phyloP scores from a whole-genome alignment of 2,888 invertebrate genomes.

The Eupithecia abbreviata region DNA sequence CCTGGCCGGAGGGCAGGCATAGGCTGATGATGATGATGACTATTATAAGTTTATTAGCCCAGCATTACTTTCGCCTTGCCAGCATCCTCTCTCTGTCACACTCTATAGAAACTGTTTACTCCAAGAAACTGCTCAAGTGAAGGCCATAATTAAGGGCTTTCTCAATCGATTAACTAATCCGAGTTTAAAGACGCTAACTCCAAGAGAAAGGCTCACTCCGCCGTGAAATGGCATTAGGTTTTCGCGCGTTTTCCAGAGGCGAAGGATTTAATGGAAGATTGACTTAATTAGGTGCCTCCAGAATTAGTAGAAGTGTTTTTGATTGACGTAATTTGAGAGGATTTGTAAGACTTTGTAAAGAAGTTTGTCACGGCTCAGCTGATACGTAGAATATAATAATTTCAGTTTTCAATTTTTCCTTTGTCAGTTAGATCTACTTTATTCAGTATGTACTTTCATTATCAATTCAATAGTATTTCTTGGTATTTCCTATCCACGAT shows the following conservation, averaged over 20 bases:
- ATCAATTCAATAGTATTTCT: background rate
- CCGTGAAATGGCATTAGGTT: conserved; percentile 84
- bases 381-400: background rate
- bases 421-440: background rate
- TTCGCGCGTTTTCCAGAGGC: conserved; percentile 73
- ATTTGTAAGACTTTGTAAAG: conserved; percentile 56
- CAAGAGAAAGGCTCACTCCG: conserved; percentile 82
- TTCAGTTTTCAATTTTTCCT: background rate
- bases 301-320: conserved; percentile 77
- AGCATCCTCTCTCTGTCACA: background rate
- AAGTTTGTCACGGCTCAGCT: background rate
- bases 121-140: conserved; percentile 67
- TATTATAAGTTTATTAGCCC: too few species aligned
- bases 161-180: conserved; percentile 83
- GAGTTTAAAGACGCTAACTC: conserved; percentile 84
- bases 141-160: conserved; percentile 82
- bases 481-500: conserved; percentile 1
- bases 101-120: background rate
- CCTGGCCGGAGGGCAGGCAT: too few species aligned
- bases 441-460: background rate
- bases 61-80: too few species aligned
- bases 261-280: conserved; percentile 77
- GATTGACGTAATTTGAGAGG: conserved; percentile 70
- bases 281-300: conserved; percentile 78
- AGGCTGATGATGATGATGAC: too few species aligned